Evolutionary conservation across 1,140 invertebrate species (phyloP).

Genomic region (Tribolium castaneum): DNA sequence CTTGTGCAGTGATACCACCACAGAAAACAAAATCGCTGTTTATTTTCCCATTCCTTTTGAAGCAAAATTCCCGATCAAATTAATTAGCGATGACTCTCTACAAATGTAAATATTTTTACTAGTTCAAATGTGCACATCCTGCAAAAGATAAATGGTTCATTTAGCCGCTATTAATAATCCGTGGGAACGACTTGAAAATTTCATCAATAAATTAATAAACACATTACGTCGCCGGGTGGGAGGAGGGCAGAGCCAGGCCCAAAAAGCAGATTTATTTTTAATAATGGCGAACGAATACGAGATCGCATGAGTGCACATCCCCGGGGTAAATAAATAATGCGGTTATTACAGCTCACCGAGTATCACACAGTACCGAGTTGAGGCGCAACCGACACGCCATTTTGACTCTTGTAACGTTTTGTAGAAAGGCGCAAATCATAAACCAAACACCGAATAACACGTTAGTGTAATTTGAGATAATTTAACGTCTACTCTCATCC

Average conservation of each 20-base stretch:
- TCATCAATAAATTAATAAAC: slow-evolving; percentile 22
- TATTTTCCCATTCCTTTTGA: no score
- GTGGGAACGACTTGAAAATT: slow-evolving; percentile 18
- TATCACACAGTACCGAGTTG: slow-evolving; percentile 51
- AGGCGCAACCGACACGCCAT: slow-evolving; percentile 23
- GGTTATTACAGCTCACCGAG: slow-evolving; percentile 61
- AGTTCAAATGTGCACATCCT: not conserved
- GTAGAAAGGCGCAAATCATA: slow-evolving; percentile 32
- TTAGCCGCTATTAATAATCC: not conserved
- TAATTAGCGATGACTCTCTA: no score
- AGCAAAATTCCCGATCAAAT: not conserved
- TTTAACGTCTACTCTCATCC: slow-evolving; percentile 59
- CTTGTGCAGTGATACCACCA: not conserved
- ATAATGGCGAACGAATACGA: slow-evolving; percentile 61
- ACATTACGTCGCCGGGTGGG: not conserved
- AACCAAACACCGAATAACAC: slow-evolving; percentile 23
- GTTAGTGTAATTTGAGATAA: slow-evolving; percentile 59
- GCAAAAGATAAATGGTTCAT: not conserved
- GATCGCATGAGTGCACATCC: slow-evolving; percentile 59
- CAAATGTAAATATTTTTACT: not conserved
- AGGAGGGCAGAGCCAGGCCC: slow-evolving; percentile 4
- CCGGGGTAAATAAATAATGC: slow-evolving; percentile 63
- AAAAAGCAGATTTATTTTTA: slow-evolving; percentile 62
- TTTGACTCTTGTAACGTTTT: slow-evolving; percentile 37
- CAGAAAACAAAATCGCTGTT: not conserved